Percentiles rank a stretch among this genome's conserved stretches.
phyloP scores from a whole-genome alignment of 2,797 vertebrate species.

The Craterocephalus amniculus region DNA sequence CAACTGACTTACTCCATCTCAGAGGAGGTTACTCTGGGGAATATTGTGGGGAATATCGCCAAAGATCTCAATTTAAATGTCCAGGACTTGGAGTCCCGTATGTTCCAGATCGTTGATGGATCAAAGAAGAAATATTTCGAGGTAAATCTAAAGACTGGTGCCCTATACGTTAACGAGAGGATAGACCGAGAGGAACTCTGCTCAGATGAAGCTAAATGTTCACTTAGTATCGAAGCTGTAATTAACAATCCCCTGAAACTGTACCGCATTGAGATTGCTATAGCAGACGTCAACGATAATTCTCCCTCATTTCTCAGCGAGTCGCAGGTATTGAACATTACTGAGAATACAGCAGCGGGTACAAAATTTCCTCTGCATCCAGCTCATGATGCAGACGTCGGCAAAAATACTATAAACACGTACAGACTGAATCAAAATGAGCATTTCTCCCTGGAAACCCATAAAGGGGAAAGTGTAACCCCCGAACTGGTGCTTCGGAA shows the following conservation, averaged over 20 bases:
- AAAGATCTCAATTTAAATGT: slow-evolving; percentile 59
- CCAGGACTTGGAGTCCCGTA: slow-evolving; percentile 53
- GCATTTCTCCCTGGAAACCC: slow-evolving; percentile 80
- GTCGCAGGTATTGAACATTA: slow-evolving; percentile 57
- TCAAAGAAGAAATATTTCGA: slow-evolving; percentile 53
- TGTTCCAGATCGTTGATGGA: slow-evolving; percentile 58
- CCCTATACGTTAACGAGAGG: slow-evolving; percentile 59
- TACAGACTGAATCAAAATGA: slow-evolving; percentile 86
- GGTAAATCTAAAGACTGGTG: slow-evolving; percentile 60
- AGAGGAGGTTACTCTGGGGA: slow-evolving; percentile 62
- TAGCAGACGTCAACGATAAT: slow-evolving; percentile 71
- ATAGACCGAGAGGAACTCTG: slow-evolving; percentile 75
- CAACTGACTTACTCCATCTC: slow-evolving; percentile 60
- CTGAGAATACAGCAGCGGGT: slow-evolving; percentile 76
- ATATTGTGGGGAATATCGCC: slow-evolving; percentile 65
- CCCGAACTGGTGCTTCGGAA: slow-evolving; percentile 68
- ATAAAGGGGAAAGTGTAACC: slow-evolving; percentile 39
- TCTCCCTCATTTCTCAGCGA: slow-evolving; percentile 49
- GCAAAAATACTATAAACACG: slow-evolving; percentile 58
- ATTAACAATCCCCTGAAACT: slow-evolving; percentile 64
- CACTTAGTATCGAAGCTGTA: slow-evolving; percentile 60
- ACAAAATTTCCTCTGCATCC: slow-evolving; percentile 58
- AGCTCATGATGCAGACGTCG: slow-evolving; percentile 65
- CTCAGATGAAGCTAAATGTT: slow-evolving; percentile 48
- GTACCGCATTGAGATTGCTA: slow-evolving; percentile 57